phyloP scores from a whole-genome alignment of 2,888 invertebrate species.

The Eretmocerus hayati region DNA sequence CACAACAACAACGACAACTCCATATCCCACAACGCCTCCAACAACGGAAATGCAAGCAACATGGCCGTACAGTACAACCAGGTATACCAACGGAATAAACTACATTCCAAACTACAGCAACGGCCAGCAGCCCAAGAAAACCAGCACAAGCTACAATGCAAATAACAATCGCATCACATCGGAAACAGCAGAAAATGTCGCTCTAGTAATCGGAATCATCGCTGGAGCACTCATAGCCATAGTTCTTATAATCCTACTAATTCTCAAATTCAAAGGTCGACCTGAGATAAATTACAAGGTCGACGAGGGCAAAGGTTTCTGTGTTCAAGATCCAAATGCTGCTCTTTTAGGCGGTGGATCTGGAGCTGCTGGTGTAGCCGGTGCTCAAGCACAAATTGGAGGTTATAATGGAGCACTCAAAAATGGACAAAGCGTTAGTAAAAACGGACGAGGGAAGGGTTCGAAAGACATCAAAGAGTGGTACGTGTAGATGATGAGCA shows the following conservation, averaged over 20 bases:
- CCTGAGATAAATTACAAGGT: constrained; percentile 90
- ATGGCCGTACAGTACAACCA: constrained; percentile 38
- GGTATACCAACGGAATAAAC: constrained; percentile 18
- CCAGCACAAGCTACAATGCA: constrained; percentile 36
- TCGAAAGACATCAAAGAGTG: constrained; percentile 92
- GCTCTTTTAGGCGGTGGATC: constrained; percentile 60
- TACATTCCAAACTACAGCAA: constrained; percentile 21
- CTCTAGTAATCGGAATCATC: constrained; percentile 80
- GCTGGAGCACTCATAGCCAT: constrained; percentile 87
- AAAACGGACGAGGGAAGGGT: constrained; percentile 63
- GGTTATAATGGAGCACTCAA: constrained; percentile 43
- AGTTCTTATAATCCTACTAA: constrained; percentile 80
- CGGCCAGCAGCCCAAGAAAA: constrained; percentile 27
- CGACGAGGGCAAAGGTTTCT: constrained; percentile 73
- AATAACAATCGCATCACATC: constrained; percentile 53
- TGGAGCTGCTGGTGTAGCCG: constrained; percentile 42
- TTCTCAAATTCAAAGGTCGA: constrained; percentile 78
- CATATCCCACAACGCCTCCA: constrained; percentile 26
- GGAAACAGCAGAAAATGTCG: constrained; percentile 66
- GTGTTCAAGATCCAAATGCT: constrained; percentile 68
- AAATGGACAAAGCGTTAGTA: constrained; percentile 37
- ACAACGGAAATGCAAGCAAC: constrained; percentile 41
- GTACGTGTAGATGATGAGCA: constrained; percentile 88
- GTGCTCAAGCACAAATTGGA: too few species aligned
- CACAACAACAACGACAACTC: constrained; percentile 31